Base-by-base conservation (phyloP, 2,888 invertebrate genomes). In the Pyrocoelia pectoralis region DNA sequence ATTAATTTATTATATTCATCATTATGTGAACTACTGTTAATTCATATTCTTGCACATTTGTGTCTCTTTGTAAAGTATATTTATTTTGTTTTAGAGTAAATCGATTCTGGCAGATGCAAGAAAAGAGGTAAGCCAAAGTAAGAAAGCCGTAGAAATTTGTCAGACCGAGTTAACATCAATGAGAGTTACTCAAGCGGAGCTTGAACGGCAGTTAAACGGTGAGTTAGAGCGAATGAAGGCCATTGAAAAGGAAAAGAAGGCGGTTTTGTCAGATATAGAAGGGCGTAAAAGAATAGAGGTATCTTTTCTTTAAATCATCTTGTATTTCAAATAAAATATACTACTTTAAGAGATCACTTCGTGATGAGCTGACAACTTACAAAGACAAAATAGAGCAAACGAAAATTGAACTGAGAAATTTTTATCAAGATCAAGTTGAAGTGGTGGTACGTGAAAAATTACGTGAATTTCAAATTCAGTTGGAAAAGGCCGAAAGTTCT, bases 351-450 rank as follows among this genome's bases (percentile, higher is more conserved):
- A 82, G 79, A 77, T 69, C 75, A 46, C 76, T 84, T 8, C 81
- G 80, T 69, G 82, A 76, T n/a, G 78, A 80, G 60, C 53, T 81
- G n/a, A 70, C 70, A 24, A 75, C 74, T 61, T 76, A 83, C 1
- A 83, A 82, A 43, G 84, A 85, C 33, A 84, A 87, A 48, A 76
- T 87, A 48, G 90, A 90, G 60, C 80, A 85, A 1, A 89, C 88
- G 68, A 89, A 89, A 74, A 79, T 83, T 9, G 90, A 92, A 64
- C 80, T 93, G 12, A 88, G 90, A 71, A 84, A 86, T 33, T 89
- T 91, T 76, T 94, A 93, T 75, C 94, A 94, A 80, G 88, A 89
- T 68, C 93, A 94, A 80, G 83, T 94, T 9, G 93, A 94, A 72
- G 86, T 88, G 51, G 90, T 93, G 0, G 93, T 94, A 13, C 83